Evolutionary conservation across 1,140 invertebrate genomes (phyloP), one percentile per base, ranked within the genome.

Genomic region (Drosophila leontia): DNA sequence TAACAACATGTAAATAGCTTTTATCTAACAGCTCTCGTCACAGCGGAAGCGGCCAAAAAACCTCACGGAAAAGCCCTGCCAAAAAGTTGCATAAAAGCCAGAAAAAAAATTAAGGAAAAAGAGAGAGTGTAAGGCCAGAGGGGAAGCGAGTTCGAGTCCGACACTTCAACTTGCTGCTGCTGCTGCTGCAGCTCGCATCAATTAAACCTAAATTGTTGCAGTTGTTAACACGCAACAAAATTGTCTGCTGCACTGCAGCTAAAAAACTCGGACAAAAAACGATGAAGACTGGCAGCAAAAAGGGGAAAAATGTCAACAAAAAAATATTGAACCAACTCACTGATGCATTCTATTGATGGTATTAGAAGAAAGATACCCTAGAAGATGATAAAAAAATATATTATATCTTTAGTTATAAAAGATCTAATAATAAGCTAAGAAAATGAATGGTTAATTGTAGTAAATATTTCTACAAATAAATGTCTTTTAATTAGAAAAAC

Each of bases 171-270:
- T 70, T 77, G 74, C 70, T 71, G 77, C 74, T 69, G 26, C 23
- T 26, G 75, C 71, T 71, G 75, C 65, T 75, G 83, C 83, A 83
- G 70, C 76, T 79, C 69, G 81, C 85, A 90, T 90, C 85, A 90
- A 90, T 90, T 90, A 88, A 88, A 88, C 85, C 85, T 90, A 88
- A 88, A 88, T 90, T 90, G 85, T 90, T 90, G 85, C 85, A 90
- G 85, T 88, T 90, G 85, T 90, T 90, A 90, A 90, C 85, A 90
- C 81, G 85, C 85, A 90, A 90, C 85, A 90, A 90, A 90, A 90
- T 90, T 90, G 85, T 90, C 85, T 82, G 81, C 84, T 80, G 84
- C 83, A 87, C 56, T 90, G 85, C 85, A 90, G 74, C 79, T 80
- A 90, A 84, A 81, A 76, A 81, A 65, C 67, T 57, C 53, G 17